A percentile compares a stretch with the other conserved stretches of the same genome.
Conservation (phyloP, 2,888 invertebrate genomes). For the Agrotis puta region DNA sequence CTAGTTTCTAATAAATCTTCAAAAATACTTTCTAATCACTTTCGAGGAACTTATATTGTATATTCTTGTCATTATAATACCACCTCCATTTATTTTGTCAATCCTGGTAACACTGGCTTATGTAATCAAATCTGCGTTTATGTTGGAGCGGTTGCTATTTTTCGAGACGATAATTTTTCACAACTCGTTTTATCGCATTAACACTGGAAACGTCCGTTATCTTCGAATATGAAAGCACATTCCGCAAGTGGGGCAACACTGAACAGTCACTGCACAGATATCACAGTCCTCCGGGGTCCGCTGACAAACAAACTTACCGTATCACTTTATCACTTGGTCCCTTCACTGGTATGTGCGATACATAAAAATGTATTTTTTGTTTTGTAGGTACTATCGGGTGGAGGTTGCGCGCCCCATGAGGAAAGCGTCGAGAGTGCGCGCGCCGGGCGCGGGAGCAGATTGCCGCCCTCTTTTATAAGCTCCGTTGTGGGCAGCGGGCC, state of each 20-base stretch:
- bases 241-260: slow-evolving; percentile 81
- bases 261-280: slow-evolving; percentile 84
- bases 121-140: slow-evolving; percentile 68
- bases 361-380: slow-evolving; percentile 81
- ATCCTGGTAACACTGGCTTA: slow-evolving; percentile 83
- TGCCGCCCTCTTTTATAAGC: slow-evolving; percentile 89
- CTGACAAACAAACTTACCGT: slow-evolving; percentile 86
- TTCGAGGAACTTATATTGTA: slow-evolving; percentile 17
- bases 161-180: slow-evolving; percentile 65
- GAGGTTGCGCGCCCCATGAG: slow-evolving; percentile 90
- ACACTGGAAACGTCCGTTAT: slow-evolving; percentile 73
- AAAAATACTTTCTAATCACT: slow-evolving; percentile 22
- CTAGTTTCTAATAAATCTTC: slow-evolving; percentile 29
- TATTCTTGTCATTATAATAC: slow-evolving; percentile 45
- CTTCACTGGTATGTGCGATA: slow-evolving; percentile 81
- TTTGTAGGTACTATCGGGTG: slow-evolving; percentile 85
- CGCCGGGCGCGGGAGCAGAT: slow-evolving; percentile 87
- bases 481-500: slow-evolving; percentile 85
- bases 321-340: slow-evolving; percentile 90
- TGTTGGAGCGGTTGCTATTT: slow-evolving; percentile 64
- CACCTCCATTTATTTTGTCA: slow-evolving; percentile 64
- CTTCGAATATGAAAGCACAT: slow-evolving; percentile 74
- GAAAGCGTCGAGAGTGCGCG: slow-evolving; percentile 86
- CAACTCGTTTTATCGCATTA: slow-evolving; percentile 65
- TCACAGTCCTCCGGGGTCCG: slow-evolving; percentile 85